Conservation (phyloP, 35 echinoderm and acorn worm genomes). For the Heliocidaris erythrogramma region DNA sequence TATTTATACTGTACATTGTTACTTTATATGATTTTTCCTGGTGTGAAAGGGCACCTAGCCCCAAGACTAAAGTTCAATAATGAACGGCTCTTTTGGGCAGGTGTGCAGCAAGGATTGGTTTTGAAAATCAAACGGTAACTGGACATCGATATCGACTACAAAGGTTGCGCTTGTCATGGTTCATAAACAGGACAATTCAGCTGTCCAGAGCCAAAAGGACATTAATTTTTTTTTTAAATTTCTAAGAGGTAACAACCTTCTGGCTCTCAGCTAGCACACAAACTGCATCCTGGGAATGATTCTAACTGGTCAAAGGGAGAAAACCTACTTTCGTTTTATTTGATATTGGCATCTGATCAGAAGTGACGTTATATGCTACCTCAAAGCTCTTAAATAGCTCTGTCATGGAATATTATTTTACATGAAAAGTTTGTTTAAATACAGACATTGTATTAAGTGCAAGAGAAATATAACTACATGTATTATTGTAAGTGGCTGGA, state of each 20-base stretch:
- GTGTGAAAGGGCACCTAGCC: no score
- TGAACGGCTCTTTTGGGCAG: background rate
- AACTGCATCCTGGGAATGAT: background rate
- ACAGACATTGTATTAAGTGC: no score
- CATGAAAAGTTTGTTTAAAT: no score
- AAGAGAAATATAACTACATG: no score
- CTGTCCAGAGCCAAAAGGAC: no score
- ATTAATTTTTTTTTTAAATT: no score
- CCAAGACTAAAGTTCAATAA: background rate
- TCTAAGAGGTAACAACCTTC: no score
- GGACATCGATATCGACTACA: background rate
- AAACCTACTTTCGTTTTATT: background rate
- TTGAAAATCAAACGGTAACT: background rate
- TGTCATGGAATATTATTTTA: no score
- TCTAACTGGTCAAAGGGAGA: background rate
- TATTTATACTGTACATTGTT: no score
- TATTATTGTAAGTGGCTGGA: no score
- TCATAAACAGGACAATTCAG: background rate
- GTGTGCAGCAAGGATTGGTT: background rate
- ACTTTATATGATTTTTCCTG: no score
- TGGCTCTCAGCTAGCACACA: no score
- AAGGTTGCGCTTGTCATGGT: background rate
- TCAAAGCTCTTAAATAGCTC: background rate
- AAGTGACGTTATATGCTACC: background rate
- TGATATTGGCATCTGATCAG: background rate